These are phyloP conservation scores for Asobara japonica DNA, from an alignment of 1,140 invertebrate species.

Conservation along the genomic window DNA sequence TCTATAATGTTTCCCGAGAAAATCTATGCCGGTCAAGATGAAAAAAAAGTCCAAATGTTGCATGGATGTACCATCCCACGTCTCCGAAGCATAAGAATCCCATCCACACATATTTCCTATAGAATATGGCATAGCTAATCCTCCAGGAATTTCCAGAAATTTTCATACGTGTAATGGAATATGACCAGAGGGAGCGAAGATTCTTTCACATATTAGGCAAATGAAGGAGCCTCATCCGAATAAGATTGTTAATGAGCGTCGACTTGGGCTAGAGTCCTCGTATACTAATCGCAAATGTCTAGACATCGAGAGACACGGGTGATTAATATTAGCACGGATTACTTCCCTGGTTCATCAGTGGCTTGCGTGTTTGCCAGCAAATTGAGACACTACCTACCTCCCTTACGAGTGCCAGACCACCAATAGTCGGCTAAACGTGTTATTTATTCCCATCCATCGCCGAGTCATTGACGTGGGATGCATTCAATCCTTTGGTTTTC, in stretches of 20 bases:
- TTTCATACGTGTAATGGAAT: too few relatives aligned
- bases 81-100: too few relatives aligned
- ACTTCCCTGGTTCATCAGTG: neutral
- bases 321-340: slow-evolving; percentile 3
- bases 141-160: too few relatives aligned
- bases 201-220: neutral
- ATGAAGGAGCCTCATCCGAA: neutral
- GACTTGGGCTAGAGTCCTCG: neutral
- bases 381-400: neutral
- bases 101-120: too few relatives aligned
- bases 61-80: too few relatives aligned
- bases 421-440: neutral
- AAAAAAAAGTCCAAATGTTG: too few relatives aligned
- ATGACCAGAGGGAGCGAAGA: neutral
- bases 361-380: neutral
- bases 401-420: neutral
- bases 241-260: neutral
- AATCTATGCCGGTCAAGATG: too few relatives aligned
- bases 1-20: too few relatives aligned
- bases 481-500: neutral
- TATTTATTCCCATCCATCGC: neutral
- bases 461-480: neutral
- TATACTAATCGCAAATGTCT: neutral
- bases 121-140: too few relatives aligned
- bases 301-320: slow-evolving; percentile 3